phyloP scores from a whole-genome alignment of 2,797 vertebrate genomes.

The Nyctalus aviator region DNA sequence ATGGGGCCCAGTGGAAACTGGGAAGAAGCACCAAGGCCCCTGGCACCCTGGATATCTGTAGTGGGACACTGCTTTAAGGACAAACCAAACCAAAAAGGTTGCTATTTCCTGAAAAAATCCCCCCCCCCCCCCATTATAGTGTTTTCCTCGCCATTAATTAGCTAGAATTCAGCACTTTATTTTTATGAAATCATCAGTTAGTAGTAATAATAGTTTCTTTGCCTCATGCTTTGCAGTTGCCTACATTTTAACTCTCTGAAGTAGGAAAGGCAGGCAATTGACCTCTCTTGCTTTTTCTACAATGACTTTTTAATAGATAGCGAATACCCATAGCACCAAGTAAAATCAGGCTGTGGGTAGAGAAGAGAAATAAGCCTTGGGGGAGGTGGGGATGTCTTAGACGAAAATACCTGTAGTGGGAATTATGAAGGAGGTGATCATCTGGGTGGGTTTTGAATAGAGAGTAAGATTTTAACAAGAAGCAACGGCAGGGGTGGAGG shows the following conservation, averaged over 20 bases:
- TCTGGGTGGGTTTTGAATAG: neutral
- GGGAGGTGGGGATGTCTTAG: neutral
- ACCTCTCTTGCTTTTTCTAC: neutral
- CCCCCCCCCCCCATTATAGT: neutral
- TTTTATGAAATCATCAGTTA: conserved; percentile 42
- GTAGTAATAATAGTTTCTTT: conserved; percentile 24
- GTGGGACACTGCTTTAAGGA: neutral
- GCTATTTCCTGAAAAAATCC: neutral
- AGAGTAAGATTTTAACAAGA: neutral
- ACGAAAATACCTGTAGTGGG: neutral
- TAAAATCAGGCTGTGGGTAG: neutral
- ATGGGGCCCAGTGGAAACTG: neutral
- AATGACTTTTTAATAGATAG: neutral
- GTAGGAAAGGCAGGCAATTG: neutral
- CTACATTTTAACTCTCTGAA: conserved; percentile 26
- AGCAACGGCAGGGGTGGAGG: neutral
- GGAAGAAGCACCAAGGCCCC: neutral
- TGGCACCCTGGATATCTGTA: neutral
- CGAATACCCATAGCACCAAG: neutral
- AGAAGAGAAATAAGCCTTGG: neutral
- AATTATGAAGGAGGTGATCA: neutral
- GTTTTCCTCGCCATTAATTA: conserved; percentile 29
- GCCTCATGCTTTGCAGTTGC: neutral
- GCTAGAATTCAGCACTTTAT: neutral
- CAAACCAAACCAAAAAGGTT: neutral